Evolutionary conservation across 2,797 vertebrate species (phyloP), one percentile per base, ranked within the genome.

Genomic region (Eulemur rubriventer): DNA sequence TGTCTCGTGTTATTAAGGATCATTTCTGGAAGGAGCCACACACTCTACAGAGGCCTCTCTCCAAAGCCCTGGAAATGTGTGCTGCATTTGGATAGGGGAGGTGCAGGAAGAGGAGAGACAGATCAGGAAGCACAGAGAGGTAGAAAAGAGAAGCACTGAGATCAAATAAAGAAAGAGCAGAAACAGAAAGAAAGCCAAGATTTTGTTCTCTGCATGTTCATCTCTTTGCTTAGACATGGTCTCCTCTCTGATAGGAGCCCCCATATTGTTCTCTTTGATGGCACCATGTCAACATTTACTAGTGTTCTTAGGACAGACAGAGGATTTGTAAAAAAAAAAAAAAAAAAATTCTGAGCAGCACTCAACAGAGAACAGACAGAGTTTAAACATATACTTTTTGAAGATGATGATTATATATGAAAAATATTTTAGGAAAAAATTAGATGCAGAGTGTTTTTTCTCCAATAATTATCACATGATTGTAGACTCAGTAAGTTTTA

Each of bases 321-420:
- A 28, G 10, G 28, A 57, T 35, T 43, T 50, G 41, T 59, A 26
- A 41, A 75, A 46, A 48, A n/a, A n/a, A 50, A 50, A 38, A 38
- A 12, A 46, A 35, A 67, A 28, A 55, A 13, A 24, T 11, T n/a
- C 26, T 55, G 76, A 57, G 65, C 2, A 9, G 28, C 22, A 30
- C 24, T 61, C 18, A 43, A 24, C 41, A 61, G 43, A 63, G 16
- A 73, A 24, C 2, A 89, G 20, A 61, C 11, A 94, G 20, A 7
- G 10, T n/a, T 76, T 35, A 84, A 76, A 82, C 24, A 43, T 35
- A n/a, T 2, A 63, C 33, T 72, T 86, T 91, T n/a, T 70, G 81
- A 86, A 84, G 13, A 80, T 76, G 11, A 41, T 65, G 82, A 82
- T 73, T 65, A 75, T 52, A 59, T 35, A 17, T 55, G 48, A 81